Evolutionary conservation across 2,113 vertebrate genomes (phyloP), one percentile per base, ranked within the genome.

Genomic region (Capricornis sumatraensis): DNA sequence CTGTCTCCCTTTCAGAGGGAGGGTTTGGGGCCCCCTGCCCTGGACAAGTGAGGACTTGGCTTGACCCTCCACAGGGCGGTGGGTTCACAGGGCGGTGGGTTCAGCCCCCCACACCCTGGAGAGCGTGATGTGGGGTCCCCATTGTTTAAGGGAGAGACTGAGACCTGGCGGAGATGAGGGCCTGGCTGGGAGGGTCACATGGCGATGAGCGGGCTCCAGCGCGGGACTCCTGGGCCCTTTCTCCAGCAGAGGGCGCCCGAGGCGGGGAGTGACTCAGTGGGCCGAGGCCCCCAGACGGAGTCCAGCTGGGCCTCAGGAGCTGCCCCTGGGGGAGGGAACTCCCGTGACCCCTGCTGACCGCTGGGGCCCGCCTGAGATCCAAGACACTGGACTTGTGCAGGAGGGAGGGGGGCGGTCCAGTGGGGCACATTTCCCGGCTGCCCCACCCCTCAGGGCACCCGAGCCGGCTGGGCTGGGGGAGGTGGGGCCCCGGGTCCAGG

Each of bases 241-340:
- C 19, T 43, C 92, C 97, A 88, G 95, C 90, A 98, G 98, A 92
- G 98, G 98, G 97, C 95, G 95, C 96, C 50, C 2, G 0, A 96
- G 89, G 79, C 17, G 33, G 33, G 30, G 79, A 67, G 81, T 67
- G 78, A 85, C 84, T 87, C 64, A 17, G 30, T 47, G 19, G 40
- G 83, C 76, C 45, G 7, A 0, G 2, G 78, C 21, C 47, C 57
- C 87, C 90, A 91, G 57, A 94, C 43, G 95, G 94, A 83, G 71
- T 58, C 78, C 96, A 95, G 87, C 95, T 95, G 92, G 84, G 58
- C 64, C 71, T 89, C 74, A 0, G 47, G 62, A 81, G 78, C 79
- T 92, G 86, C 13, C 6, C 0, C n/a, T 52, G 30, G 36, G 60
- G 57, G 86, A 40, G 78, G 43, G 15, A 17, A 88, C 82, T 83